Evolutionary conservation across 2,797 vertebrate genomes (phyloP), one percentile per base, ranked within the genome.

Genomic region (Pseudochromis fuscus): DNA sequence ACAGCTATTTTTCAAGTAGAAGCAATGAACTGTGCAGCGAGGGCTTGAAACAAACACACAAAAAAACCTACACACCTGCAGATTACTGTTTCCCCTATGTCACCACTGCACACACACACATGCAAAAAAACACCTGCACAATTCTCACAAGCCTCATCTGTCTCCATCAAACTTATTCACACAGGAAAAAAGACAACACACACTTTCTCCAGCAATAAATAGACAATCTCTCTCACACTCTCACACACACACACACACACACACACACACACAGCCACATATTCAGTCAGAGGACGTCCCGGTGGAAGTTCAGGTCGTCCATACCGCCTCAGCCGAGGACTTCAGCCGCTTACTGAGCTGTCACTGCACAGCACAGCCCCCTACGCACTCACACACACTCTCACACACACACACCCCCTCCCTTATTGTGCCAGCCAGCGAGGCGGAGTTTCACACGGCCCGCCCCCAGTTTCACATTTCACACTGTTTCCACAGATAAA

Each of bases 331-430:
- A 65, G 81, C 70, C 40, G 72, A 77, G 48, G 67, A 64, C 80
- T 79, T 77, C 74, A 84, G 82, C 83, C 3, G 74, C 88, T 88
- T 62, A 86, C 71, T 86, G 84, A 88, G 84, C 88, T 84, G 90
- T 89, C 90, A 89, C 69, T 45, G 82, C 61, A 16, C 82, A 42
- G 84, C 12, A 71, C 74, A 75, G 81, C 67, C 27, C 49, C 48
- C 71, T 71, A 1, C 77, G 25, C 75, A 7, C 60, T 13, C 56
- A n/a, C 67, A 40, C 50, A 48, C 72, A 58, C 79, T 45, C 33
- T 24, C 68, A 60, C 28, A 40, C 56, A 16, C 33, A 59, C 71
- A 38, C 71, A 45, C 74, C 23, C 67, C 60, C 61, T 28, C 56
- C 59, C 37, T 5, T 48, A 23, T 16, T 78, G 58, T 76, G 72